These are phyloP conservation scores for Hydropsyche tenuis DNA, from an alignment of 1,140 invertebrate genomes.

Conservation along the genomic window DNA sequence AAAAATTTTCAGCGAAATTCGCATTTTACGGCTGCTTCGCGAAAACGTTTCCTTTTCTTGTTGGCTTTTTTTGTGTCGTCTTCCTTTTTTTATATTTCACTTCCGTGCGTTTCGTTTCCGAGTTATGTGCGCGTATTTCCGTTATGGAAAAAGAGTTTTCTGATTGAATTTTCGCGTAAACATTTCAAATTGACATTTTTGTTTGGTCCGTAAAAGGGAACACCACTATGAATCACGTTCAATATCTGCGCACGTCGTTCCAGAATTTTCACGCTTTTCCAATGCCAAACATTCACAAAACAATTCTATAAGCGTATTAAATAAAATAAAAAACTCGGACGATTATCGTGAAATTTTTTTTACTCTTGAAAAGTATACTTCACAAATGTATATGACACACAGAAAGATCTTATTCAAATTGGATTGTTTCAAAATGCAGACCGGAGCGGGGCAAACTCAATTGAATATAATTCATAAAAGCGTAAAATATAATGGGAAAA, in stretches of 20 bases:
- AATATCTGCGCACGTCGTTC: constrained; percentile 16
- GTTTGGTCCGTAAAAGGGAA: constrained; percentile 6
- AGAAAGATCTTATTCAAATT: constrained; percentile 39
- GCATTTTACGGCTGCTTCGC: background rate
- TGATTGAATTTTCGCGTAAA: constrained; percentile 33
- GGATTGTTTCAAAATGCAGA: constrained; percentile 38
- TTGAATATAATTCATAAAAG: constrained; percentile 50
- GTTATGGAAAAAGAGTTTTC: constrained; percentile 28
- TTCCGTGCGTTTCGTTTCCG: background rate
- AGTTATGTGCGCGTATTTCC: background rate
- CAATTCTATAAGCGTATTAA: no score
- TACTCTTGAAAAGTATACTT: no score
- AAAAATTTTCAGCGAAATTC: background rate
- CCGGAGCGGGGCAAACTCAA: constrained; percentile 39
- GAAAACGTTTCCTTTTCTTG: background rate
- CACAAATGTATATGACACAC: no score
- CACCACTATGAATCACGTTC: constrained; percentile 30
- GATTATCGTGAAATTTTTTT: background rate
- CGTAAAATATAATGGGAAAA: constrained; percentile 49
- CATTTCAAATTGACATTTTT: constrained; percentile 34
- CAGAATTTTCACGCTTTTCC: background rate
- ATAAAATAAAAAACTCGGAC: background rate
- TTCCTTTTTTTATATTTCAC: background rate
- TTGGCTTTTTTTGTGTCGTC: background rate
- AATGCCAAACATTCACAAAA: background rate